Evolutionary conservation across 2,113 vertebrate genomes (phyloP).

Genomic region (Neotoma lepida): DNA sequence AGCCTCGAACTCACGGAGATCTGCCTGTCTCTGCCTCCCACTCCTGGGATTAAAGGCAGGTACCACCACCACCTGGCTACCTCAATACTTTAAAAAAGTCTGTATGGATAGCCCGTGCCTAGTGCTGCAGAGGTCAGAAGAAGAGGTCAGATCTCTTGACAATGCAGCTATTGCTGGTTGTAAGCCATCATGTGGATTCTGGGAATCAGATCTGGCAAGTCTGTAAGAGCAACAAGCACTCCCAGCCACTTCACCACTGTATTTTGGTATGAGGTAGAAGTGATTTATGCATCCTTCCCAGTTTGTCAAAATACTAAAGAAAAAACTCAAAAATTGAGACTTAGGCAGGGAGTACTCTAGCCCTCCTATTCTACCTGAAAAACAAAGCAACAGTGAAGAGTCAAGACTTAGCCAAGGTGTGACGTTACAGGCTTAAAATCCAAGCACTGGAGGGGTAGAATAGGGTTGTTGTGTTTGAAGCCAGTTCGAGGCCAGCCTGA

Average conservation of each 20-base stretch:
- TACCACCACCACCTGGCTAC: no score
- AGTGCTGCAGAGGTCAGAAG: background rate
- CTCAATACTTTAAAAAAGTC: background rate
- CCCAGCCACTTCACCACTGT: background rate
- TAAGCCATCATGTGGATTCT: background rate
- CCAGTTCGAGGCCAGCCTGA: background rate
- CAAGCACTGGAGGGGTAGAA: background rate
- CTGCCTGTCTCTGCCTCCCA: no score
- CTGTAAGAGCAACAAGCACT: background rate
- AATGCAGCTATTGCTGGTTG: background rate
- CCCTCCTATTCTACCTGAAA: background rate
- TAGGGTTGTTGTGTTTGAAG: background rate
- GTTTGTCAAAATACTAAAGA: background rate
- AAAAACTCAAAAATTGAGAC: background rate
- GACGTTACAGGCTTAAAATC: background rate
- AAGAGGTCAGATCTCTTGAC: background rate
- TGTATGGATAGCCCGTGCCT: background rate
- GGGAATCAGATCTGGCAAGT: background rate
- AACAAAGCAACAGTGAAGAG: background rate
- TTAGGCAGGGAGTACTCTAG: background rate
- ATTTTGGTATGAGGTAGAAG: background rate
- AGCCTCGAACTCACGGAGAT: no score
- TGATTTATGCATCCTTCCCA: background rate
- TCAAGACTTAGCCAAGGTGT: background rate
- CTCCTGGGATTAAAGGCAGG: no score